Base-by-base conservation (phyloP, 2,888 invertebrate species). In the Sthenelais limicola region DNA sequence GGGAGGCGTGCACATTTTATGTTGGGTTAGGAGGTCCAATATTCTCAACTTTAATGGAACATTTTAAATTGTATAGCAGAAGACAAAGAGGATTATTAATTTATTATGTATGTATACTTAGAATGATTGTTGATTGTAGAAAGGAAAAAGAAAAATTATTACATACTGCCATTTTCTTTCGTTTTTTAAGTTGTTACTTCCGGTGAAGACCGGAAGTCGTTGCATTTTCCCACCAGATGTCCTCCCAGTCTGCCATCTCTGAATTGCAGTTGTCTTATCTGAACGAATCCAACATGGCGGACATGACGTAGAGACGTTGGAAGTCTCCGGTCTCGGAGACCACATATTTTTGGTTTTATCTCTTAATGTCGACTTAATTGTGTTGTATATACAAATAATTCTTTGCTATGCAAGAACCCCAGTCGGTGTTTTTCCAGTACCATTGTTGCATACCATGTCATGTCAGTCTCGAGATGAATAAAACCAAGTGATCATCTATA, bases 331-430 rank as follows among this genome's bases (percentile, higher is more conserved):
- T n/a, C 38, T 24, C 38, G 38, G 12, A 18, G 43, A 62, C 9
- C 62, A 21, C 18, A 38, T 35, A 38, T 43, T 62, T 43, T 21
- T 35, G 38, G 24, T 35, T 62, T 62, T 43, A 43, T 62, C 43
- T 62, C 62, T 62, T 62, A 43, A 62, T 43, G 62, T 62, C 43
- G 62, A 48, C 47, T 47, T 48, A 48, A 47, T 67, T 67, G 49
- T 67, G 67, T 47, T 67, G 67, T 67, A 67, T 30, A 62, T 62
- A 62, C 62, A 62, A 62, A 67, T 67, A 67, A 26, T 67, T 68
- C 68, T 68, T 68, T 68, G 68, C 68, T 68, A 68, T 68, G 68
- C 68, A 68, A 68, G 49, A 68, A n/a, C 35, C 67, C 67, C 48
- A 52, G 68, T 68, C 68, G 35, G 68, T 68, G 68, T 67, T 67